A percentile compares a stretch with the other conserved stretches of the same genome.
phyloP scores from a whole-genome alignment of 2,888 invertebrate genomes.

The Drosophila bunnanda region DNA sequence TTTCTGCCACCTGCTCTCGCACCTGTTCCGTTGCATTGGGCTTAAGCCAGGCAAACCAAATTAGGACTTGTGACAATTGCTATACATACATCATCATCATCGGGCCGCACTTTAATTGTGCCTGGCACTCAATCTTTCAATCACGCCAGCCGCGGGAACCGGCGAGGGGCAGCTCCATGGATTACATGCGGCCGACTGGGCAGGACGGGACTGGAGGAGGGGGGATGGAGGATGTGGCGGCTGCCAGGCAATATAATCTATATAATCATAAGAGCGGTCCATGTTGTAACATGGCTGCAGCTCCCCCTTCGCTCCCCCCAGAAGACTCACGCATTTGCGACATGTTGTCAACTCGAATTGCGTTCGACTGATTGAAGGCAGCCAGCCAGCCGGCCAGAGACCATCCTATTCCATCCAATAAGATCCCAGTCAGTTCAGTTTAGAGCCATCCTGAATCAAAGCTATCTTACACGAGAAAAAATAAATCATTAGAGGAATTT shows the following conservation, averaged over 20 bases:
- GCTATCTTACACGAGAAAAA: constrained; percentile 17
- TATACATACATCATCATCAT: constrained; percentile 70
- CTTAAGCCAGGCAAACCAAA: constrained; percentile 59
- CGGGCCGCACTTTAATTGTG: constrained; percentile 74
- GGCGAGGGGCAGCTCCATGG: constrained; percentile 39
- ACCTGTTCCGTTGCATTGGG: constrained; percentile 59
- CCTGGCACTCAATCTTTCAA: constrained; percentile 83
- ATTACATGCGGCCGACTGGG: constrained; percentile 63
- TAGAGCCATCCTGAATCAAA: constrained; percentile 7
- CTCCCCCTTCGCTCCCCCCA: constrained; percentile 17
- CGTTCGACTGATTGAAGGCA: constrained; percentile 82
- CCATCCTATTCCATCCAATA: constrained; percentile 24
- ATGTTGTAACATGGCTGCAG: constrained; percentile 61
- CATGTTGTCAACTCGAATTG: constrained; percentile 84
- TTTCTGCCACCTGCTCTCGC: constrained; percentile 22
- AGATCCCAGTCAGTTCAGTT: constrained; percentile 4
- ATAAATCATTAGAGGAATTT: background rate
- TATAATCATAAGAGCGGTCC: constrained; percentile 75
- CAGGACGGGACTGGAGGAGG: constrained; percentile 40
- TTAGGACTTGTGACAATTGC: constrained; percentile 76
- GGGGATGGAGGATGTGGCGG: constrained; percentile 20
- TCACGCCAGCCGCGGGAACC: constrained; percentile 58
- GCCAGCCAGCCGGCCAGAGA: constrained; percentile 52
- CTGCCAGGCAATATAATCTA: constrained; percentile 72
- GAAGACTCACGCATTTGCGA: constrained; percentile 75